phyloP scores from a whole-genome alignment of 2,113 vertebrate genomes.

The Brachyhypopomus occidentalis region DNA sequence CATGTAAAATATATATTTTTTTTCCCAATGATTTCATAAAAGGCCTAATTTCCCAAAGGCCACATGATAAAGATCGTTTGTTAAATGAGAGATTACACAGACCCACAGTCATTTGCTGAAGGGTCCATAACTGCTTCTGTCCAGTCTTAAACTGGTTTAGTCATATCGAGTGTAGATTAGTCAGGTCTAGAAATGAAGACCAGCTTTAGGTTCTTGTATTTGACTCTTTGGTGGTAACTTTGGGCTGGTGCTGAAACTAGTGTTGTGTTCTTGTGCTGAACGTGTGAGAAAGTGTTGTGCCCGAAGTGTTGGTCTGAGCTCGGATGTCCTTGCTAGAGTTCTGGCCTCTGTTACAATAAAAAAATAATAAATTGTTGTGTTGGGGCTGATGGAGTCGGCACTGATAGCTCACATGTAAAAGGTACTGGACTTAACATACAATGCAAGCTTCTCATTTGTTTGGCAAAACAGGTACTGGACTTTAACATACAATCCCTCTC shows the following conservation, averaged over 20 bases:
- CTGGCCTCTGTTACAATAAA: constrained; percentile 22
- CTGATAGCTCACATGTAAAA: neutral
- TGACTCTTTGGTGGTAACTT: too few species aligned
- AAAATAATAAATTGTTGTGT: neutral
- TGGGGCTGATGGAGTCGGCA: constrained; percentile 21
- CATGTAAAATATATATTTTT: too few species aligned
- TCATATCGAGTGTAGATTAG: neutral
- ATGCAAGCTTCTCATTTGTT: constrained; percentile 35
- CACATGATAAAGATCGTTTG: too few species aligned
- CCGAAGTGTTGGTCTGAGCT: constrained; percentile 20
- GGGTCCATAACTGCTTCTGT: too few species aligned
- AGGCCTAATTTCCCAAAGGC: too few species aligned
- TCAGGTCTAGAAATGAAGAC: neutral
- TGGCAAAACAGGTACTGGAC: constrained; percentile 51
- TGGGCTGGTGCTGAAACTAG: neutral
- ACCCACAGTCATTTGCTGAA: too few species aligned
- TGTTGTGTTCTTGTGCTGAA: neutral
- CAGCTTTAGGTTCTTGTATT: neutral
- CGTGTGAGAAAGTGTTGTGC: neutral
- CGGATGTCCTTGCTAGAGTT: neutral
- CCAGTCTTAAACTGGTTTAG: too few species aligned
- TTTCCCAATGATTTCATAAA: too few species aligned
- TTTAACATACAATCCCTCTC: too few species aligned
- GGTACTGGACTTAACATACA: constrained; percentile 29
- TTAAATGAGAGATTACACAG: too few species aligned